Base-by-base conservation (phyloP, 2,797 vertebrate genomes). In the Lithobates sylvaticus region DNA sequence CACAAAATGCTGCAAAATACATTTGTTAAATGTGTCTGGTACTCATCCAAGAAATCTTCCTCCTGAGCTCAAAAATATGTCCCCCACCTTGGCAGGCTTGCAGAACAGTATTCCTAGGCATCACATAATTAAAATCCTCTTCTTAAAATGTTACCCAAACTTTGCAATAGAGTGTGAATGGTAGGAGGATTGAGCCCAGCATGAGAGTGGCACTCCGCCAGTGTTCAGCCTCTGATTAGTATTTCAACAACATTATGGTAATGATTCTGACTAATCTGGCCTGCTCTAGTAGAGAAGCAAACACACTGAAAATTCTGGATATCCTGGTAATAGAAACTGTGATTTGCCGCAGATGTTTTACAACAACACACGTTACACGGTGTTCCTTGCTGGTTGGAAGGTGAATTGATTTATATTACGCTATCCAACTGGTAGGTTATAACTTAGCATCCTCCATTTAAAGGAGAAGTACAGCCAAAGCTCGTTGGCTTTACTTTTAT, bases 191-290 rank as follows among this genome's bases (percentile, higher is more conserved):
- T 58, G 72, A 77, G 50, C 44, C 65, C 67, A 54, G 74, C 10
- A 58, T 70, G 74, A 84, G 64, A 76, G 76, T 70, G 67, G 75
- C 83, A 72, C n/a, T 47, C 18, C 44, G 75, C 83, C 76, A 78
- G 54, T 15, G 27, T 73, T 79, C 76, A 72, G 34, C 69, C 76
- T 85, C 69, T 79, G 76, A 85, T 85, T 79, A 85, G 68, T 85
- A 79, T 42, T 79, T 78, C 83, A 84, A 78, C 76, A 76, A 76
- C 72, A 81, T 81, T 81, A 82, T 86, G 78, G 79, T 86, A 86
- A 82, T 86, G 50, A 86, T 76, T 76, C 34, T 77, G 72, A 82
- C 64, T 86, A 82, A 86, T 76, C 78, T 70, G 50, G 73, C 36
- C 65, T 76, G 78, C 72, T 76, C 67, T 39, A 76, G 69, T 75